These are phyloP conservation scores for Plutomurus gul DNA, from an alignment of 1,140 invertebrate species.

Conservation along the genomic window DNA sequence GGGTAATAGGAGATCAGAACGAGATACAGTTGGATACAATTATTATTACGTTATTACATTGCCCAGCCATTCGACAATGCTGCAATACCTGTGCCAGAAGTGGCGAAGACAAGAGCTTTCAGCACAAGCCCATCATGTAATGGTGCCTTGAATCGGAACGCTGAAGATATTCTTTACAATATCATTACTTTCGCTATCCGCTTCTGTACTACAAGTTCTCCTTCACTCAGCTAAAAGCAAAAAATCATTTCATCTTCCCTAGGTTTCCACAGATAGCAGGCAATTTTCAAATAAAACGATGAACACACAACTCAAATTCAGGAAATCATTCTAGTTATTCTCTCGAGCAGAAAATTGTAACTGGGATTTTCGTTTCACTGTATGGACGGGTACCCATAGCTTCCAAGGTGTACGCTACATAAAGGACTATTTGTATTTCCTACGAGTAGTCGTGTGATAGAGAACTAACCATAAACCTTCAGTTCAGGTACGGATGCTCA, in stretches of 20 bases:
- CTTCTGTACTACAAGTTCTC: too few species aligned
- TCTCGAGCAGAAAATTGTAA: neutral
- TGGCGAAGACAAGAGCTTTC: neutral
- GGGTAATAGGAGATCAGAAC: neutral
- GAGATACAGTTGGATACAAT: conserved; percentile 10
- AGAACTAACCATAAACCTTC: neutral
- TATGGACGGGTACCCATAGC: too few species aligned
- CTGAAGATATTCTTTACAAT: too few species aligned
- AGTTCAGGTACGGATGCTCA: neutral
- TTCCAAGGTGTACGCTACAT: too few species aligned
- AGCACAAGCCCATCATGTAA: neutral
- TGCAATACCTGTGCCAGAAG: neutral
- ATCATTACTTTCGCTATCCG: too few species aligned
- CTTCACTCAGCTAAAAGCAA: neutral
- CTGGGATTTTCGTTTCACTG: too few species aligned
- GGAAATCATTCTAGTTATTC: neutral
- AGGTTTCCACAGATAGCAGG: neutral
- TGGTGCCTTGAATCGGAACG: too few species aligned
- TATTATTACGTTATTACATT: conserved; percentile 3
- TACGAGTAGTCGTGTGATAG: neutral
- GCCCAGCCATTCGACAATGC: neutral
- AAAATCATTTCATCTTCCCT: neutral
- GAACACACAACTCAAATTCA: conserved; percentile 3
- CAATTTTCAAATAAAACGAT: neutral
- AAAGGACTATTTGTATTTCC: neutral